Evolutionary conservation across 2,888 invertebrate species (phyloP).

Genomic region (Tachystola acroxantha): DNA sequence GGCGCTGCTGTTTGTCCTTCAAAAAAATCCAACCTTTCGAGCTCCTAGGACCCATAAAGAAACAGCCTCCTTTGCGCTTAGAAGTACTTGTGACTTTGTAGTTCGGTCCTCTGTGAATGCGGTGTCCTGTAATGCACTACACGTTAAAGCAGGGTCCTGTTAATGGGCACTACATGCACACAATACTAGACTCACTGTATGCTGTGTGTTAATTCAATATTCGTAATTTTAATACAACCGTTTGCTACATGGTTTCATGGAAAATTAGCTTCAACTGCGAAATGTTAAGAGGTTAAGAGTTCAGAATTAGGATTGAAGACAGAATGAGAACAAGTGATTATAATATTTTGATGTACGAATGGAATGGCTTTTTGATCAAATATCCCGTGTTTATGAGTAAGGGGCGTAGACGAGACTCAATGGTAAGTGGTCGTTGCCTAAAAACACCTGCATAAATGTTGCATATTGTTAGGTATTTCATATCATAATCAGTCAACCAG

Average conservation of each 20-base stretch:
- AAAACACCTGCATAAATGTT: no score
- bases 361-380: neutral
- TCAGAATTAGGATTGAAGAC: conserved; percentile 4
- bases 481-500: no score
- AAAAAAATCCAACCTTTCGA: conserved; percentile 87
- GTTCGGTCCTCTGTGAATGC: conserved; percentile 82
- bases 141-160: conserved; percentile 66
- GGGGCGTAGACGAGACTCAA: no score
- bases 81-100: conserved; percentile 88
- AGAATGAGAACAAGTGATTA: conserved; percentile 6
- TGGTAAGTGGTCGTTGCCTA: no score
- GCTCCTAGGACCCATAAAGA: conserved; percentile 96
- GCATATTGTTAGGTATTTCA: no score
- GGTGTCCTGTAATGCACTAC: conserved; percentile 83
- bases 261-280: conserved; percentile 12
- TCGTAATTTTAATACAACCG: neutral
- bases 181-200: conserved; percentile 28
- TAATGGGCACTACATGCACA: conserved; percentile 71
- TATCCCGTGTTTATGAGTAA: no score
- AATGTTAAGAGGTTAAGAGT: conserved; percentile 24
- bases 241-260: neutral
- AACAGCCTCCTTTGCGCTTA: conserved; percentile 96
- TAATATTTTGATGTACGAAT: conserved; percentile 2
- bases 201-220: conserved; percentile 10
- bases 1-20: conserved; percentile 40